A percentile compares a stretch with the other conserved stretches of the same genome.
These are phyloP conservation scores for Hydrophis major DNA, from an alignment of 2,797 vertebrate genomes.

Conservation along the genomic window DNA sequence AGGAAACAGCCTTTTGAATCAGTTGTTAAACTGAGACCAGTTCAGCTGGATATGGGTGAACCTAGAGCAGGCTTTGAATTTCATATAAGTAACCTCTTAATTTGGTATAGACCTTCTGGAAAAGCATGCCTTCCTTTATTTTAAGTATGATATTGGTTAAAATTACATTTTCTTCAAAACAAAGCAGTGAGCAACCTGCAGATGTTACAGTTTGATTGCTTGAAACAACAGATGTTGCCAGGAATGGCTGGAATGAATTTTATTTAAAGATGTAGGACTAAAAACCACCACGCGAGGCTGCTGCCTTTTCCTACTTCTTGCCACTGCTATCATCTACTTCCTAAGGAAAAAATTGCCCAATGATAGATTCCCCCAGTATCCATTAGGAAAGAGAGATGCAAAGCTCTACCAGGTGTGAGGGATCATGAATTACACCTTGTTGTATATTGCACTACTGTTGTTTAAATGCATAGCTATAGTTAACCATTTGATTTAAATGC, in stretches of 20 bases:
- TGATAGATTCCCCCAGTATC: not conserved
- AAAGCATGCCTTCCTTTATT: not conserved
- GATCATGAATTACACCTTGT: not conserved
- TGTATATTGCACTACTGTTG: not conserved
- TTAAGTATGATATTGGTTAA: not conserved
- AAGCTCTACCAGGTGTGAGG: not conserved
- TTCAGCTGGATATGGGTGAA: not conserved
- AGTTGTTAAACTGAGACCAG: not conserved
- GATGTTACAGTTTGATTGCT: not conserved
- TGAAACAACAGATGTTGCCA: not conserved
- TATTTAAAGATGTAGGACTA: not conserved
- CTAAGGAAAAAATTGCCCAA: not conserved
- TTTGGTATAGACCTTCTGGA: not conserved
- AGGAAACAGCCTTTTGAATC: not conserved
- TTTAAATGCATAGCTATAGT: not conserved
- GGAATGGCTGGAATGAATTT: constrained; percentile 1
- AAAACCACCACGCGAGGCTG: not conserved
- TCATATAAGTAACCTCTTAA: not conserved
- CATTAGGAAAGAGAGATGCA: not conserved
- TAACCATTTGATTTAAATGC: not conserved
- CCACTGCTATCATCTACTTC: not conserved
- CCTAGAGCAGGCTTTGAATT: not conserved
- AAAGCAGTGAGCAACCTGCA: not conserved
- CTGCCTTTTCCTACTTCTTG: not conserved
- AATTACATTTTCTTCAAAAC: not conserved